Conservation (phyloP, 2,113 vertebrate genomes). For the Mustela lutreola region DNA sequence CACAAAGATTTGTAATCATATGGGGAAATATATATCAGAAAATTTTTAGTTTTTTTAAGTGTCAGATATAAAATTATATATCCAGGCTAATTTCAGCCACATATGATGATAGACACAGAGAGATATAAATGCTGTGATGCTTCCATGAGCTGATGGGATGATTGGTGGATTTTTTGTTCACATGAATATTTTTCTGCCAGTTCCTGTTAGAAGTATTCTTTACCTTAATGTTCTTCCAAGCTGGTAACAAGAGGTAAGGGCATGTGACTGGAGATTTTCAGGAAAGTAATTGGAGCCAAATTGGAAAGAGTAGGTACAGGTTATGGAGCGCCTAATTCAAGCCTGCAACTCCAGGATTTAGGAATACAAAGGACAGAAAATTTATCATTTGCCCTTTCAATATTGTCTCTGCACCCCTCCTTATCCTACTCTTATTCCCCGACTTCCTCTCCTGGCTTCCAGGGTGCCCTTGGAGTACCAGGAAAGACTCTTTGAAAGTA, state of each 20-base stretch:
- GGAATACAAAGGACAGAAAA: not conserved
- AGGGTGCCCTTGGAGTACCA: not conserved
- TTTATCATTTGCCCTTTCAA: not conserved
- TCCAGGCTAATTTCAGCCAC: not conserved
- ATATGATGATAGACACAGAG: not conserved
- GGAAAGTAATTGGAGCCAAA: no score
- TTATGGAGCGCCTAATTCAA: not conserved
- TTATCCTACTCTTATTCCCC: not conserved
- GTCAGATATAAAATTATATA: not conserved
- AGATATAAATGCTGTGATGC: not conserved
- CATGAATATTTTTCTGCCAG: not conserved
- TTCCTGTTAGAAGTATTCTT: not conserved
- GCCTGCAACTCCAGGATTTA: not conserved
- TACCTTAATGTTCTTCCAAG: not conserved
- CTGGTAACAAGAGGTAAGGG: not conserved
- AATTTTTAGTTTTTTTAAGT: not conserved
- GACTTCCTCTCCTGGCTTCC: not conserved
- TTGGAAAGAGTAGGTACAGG: not conserved
- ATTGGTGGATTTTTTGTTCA: not conserved
- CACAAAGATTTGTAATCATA: conserved; percentile 11
- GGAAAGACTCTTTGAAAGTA: not conserved
- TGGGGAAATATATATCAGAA: not conserved
- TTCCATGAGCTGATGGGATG: not conserved
- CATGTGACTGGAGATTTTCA: not conserved
- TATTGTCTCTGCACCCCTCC: no score